Percentiles rank a stretch among this genome's conserved stretches.
phyloP scores from a whole-genome alignment of 2,888 invertebrate genomes.

The Monoplex corrugatus region DNA sequence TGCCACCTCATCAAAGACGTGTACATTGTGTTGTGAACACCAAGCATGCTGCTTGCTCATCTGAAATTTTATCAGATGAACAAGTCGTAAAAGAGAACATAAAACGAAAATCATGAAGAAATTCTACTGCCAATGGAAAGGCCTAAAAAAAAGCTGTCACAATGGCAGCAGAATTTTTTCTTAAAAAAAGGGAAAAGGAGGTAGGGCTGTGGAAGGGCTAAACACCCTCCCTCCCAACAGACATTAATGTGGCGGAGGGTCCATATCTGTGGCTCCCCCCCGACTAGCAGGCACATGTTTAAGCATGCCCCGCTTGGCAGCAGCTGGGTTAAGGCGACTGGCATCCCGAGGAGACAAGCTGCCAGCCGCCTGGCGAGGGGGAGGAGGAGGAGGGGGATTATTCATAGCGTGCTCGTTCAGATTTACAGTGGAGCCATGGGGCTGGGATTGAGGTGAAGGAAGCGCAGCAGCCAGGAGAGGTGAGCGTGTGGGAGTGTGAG shows the following conservation, averaged over 20 bases:
- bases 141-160: not conserved
- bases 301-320: slow-evolving; percentile 77
- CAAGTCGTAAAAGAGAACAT: too few relatives aligned
- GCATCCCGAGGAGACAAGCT: slow-evolving; percentile 48
- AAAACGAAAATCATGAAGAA: not conserved
- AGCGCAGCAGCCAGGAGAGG: slow-evolving; percentile 45
- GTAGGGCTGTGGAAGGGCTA: not conserved
- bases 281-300: slow-evolving; percentile 76
- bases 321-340: slow-evolving; percentile 71
- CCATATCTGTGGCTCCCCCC: slow-evolving; percentile 74
- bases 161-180: not conserved
- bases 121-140: too few relatives aligned
- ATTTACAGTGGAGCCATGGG: slow-evolving; percentile 40
- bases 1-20: too few relatives aligned
- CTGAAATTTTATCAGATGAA: not conserved
- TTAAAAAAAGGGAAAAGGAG: not conserved
- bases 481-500: slow-evolving; percentile 4
- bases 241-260: slow-evolving; percentile 76
- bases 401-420: slow-evolving; percentile 40
- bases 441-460: slow-evolving; percentile 29
- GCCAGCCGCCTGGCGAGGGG: slow-evolving; percentile 44
- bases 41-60: not conserved
- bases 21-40: too few relatives aligned
- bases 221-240: not conserved
- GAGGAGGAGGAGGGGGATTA: slow-evolving; percentile 18